These are phyloP conservation scores for Apis mellifera DNA, from an alignment of 1,140 invertebrate species.

Conservation along the genomic window DNA sequence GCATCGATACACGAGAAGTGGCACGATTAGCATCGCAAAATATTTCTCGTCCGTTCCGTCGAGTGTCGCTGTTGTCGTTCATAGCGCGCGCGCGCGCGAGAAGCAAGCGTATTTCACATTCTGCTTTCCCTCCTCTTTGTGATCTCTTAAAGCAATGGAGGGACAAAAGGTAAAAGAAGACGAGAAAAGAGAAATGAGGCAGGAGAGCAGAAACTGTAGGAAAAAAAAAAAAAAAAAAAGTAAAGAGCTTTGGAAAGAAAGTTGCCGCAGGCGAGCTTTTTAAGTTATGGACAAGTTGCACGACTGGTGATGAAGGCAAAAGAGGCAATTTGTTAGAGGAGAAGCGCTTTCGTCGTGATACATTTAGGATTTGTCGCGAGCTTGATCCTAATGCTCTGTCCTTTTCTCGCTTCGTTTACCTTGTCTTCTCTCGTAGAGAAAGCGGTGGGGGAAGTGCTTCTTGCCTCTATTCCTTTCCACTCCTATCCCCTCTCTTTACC, in stretches of 20 bases:
- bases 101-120: conserved; percentile 56
- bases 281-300: conserved; percentile 70
- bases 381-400: neutral
- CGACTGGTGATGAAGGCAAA: conserved; percentile 57
- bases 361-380: conserved; percentile 52
- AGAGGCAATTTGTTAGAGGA: conserved; percentile 73
- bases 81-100: conserved; percentile 26
- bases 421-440: neutral
- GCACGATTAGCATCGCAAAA: conserved; percentile 65
- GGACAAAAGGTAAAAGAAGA: neutral
- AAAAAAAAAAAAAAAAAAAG: conserved; percentile 40
- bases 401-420: neutral
- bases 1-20: conserved; percentile 48
- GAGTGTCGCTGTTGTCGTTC: conserved; percentile 2
- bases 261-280: conserved; percentile 64
- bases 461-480: conserved; percentile 11
- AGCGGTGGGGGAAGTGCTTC: neutral
- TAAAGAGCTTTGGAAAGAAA: conserved; percentile 51
- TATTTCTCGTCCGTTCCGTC: conserved; percentile 39
- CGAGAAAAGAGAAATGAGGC: conserved; percentile 6
- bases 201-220: conserved; percentile 30
- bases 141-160: conserved; percentile 39
- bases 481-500: neutral
- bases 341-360: conserved; percentile 60
- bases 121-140: conserved; percentile 53